Evolutionary conservation across 2,888 invertebrate genomes (phyloP), one percentile per base, ranked within the genome.

Genomic region (Meganola albula): DNA sequence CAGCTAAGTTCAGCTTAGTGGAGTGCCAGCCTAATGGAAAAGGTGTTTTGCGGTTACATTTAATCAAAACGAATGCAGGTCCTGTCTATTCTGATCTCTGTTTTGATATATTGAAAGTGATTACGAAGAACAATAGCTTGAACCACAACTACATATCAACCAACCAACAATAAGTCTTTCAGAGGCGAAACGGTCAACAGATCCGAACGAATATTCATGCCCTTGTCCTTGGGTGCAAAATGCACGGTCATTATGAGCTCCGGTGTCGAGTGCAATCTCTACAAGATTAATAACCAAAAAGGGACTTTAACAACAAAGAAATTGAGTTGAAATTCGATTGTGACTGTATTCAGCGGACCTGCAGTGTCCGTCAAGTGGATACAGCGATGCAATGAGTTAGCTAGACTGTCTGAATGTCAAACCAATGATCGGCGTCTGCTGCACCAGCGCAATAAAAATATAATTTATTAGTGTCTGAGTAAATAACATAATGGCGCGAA

Each of bases 401-500:
- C 74, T 80, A 80, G 82, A 73, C 74, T 60, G 76, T 80, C 78
- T 85, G 84, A 85, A 85, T 80, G 85, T 85, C 85, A 85, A 84
- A 85, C 79, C 78, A 85, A 85, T 85, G 78, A 83, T 80, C 78
- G 73, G 68, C 57, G 75, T 69, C 75, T 71, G 74, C 66, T 72
- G 72, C 74, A 70, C 58, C 64, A 63, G 54, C 66, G 74, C 76
- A 80, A 83, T 85, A 83, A 84, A 84, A 79, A 77, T 74, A 82
- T 80, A 77, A 82, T 82, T 77, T 78, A 82, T 83, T 75, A 74
- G 70, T 63, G 71, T 80, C 76, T 63, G 75, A 56, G 76, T 78
- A 79, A 80, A 83, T 74, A 80, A 73, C 63, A 66, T 74, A 75
- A 74, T 72, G 66, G 60, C 54, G 57, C 53, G 68, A 69, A 73